phyloP scores from a whole-genome alignment of 2,888 invertebrate genomes.

The Sinhomidia bicolor region DNA sequence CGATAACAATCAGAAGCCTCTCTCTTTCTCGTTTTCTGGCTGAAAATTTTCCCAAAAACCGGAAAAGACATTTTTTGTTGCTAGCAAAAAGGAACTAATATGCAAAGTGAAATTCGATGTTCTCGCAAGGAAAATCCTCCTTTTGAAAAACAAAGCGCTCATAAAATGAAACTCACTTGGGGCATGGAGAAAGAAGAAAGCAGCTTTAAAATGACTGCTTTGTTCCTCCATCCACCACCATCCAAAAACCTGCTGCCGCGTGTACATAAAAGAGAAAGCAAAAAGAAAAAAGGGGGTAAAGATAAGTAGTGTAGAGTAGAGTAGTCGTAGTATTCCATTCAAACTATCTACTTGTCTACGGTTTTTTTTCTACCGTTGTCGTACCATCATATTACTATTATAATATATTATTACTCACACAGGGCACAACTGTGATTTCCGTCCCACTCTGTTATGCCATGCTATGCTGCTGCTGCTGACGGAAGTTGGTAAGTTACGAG shows the following conservation, averaged over 20 bases:
- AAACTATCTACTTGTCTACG: no score
- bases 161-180: slow-evolving; percentile 55
- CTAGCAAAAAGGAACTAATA: background rate
- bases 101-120: slow-evolving; percentile 66
- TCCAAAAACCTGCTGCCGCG: no score
- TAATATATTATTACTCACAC: background rate
- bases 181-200: slow-evolving; percentile 52
- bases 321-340: background rate
- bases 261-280: background rate
- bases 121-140: slow-evolving; percentile 58
- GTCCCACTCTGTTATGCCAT: no score
- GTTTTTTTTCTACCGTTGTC: no score
- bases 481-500: slow-evolving; percentile 48
- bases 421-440: slow-evolving; percentile 23
- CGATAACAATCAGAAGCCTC: no score
- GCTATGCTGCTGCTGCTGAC: background rate
- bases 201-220: slow-evolving; percentile 57
- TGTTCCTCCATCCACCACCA: background rate
- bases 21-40: no score
- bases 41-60: slow-evolving; percentile 12
- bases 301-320: background rate
- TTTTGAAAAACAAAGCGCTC: slow-evolving; percentile 59
- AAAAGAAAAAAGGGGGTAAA: background rate
- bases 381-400: background rate
- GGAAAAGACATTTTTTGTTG: slow-evolving; percentile 36